Base-by-base conservation (phyloP, 2,113 vertebrate genomes). In the Sitta europaea region DNA sequence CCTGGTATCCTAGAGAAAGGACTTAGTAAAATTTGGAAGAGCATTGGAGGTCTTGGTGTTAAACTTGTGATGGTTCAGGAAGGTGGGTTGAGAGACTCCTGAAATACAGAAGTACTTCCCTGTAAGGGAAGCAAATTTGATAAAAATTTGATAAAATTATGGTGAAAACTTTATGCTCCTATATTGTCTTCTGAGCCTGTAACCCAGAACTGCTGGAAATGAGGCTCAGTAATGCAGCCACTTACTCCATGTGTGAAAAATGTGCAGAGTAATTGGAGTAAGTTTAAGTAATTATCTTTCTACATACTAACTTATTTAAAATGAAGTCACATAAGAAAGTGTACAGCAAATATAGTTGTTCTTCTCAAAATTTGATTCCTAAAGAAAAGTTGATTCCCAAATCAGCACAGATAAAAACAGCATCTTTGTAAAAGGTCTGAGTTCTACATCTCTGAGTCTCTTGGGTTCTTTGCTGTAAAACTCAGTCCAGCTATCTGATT, bases 221-320 rank as follows among this genome's bases (percentile, higher is more conserved):
- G 11, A 76, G n/a, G 13, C 7, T 63, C 53, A 47, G 42, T 40
- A 23, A 13, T 22, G 57, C 67, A 66, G 12, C 81, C 55, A 6
- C 43, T 67, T 29, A 50, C 0, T 20, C 0, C 1, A 27, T 1
- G 7, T 6, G 1, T 0, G 0, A 68, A 70, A 55, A n/a, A 14
- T 6, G 1, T 12, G 27, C 47, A 43, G n/a, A 53, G 42, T 21
- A 36, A 47, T 43, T 38, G 12, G 31, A 67, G 33, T 24, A 40
- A 63, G 31, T 61, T 84, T 36, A 48, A 61, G 40, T 74, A 23
- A 65, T 66, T 70, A 4, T 86, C 29, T 24, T 65, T 38, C 28
- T 61, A 3, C 14, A 5, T 50, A 38, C 12, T 53, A 6, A 6
- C 0, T 65, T 88, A 45, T 33, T 82, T 85, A 10, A 91, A 82